Conservation (phyloP, 1,140 invertebrate species). For the Palaemon carinicauda region DNA sequence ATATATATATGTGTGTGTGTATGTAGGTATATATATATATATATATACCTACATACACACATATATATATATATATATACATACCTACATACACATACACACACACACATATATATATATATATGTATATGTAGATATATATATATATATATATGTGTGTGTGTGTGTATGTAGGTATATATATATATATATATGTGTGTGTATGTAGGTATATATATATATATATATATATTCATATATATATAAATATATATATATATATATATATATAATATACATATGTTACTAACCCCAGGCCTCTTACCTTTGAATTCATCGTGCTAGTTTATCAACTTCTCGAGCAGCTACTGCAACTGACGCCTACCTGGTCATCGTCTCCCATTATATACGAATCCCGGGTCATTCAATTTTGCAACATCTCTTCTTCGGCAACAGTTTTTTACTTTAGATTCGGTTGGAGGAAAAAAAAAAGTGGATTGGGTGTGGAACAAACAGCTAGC, state of each 20-base stretch:
- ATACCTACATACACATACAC: neutral
- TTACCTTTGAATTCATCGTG: too few species aligned
- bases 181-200: neutral
- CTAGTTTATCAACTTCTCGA: too few species aligned
- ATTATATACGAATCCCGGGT: too few species aligned
- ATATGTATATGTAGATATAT: too few species aligned
- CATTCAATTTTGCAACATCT: too few species aligned
- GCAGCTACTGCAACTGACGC: too few species aligned
- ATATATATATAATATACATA: neutral
- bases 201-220: slow-evolving; percentile 6
- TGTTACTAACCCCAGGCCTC: too few species aligned
- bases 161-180: neutral
- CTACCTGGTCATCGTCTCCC: too few species aligned
- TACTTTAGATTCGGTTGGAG: too few species aligned
- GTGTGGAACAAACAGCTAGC: neutral
- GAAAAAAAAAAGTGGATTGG: neutral
- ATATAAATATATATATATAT: slow-evolving; percentile 1
- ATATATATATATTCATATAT: slow-evolving; percentile 12
- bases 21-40: neutral
- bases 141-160: too few species aligned
- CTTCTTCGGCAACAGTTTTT: too few species aligned
- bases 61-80: slow-evolving; percentile 15
- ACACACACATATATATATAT: neutral
- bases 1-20: neutral
- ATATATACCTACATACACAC: neutral